Evolutionary conservation across 2,888 invertebrate genomes (phyloP).

Genomic region (Agrochola macilenta): DNA sequence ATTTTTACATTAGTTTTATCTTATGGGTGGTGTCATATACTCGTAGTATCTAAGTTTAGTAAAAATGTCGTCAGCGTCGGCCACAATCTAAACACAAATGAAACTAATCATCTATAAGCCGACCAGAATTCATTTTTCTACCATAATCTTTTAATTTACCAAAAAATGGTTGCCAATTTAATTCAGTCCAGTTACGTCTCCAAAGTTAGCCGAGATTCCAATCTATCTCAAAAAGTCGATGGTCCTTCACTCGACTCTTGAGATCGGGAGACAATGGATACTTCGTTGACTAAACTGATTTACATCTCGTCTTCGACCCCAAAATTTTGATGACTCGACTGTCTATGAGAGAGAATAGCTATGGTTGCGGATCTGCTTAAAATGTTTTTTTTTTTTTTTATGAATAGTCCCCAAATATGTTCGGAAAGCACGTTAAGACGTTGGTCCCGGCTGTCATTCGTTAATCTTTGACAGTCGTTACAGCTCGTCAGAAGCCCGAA

Average conservation of each 20-base stretch:
- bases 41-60: not conserved
- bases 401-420: too few species aligned
- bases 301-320: not conserved
- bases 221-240: slow-evolving; percentile 42
- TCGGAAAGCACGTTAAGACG: too few species aligned
- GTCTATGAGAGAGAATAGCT: not conserved
- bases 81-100: not conserved
- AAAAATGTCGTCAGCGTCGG: not conserved
- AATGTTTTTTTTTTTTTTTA: not conserved
- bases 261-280: slow-evolving; percentile 30
- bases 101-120: not conserved
- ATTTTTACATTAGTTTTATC: not conserved
- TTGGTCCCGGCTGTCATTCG: too few species aligned
- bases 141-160: slow-evolving; percentile 28
- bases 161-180: slow-evolving; percentile 35
- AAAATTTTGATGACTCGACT: not conserved
- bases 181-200: slow-evolving; percentile 17
- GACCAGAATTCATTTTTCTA: slow-evolving; percentile 1
- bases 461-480: too few species aligned
- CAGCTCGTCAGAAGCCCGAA: too few species aligned
- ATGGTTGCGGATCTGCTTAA: not conserved
- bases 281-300: slow-evolving; percentile 30
- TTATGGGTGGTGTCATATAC: not conserved
- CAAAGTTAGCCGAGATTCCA: slow-evolving; percentile 23
- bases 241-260: slow-evolving; percentile 17